Evolutionary conservation across 2,797 vertebrate genomes (phyloP).

Genomic region (Sphenodon punctatus): DNA sequence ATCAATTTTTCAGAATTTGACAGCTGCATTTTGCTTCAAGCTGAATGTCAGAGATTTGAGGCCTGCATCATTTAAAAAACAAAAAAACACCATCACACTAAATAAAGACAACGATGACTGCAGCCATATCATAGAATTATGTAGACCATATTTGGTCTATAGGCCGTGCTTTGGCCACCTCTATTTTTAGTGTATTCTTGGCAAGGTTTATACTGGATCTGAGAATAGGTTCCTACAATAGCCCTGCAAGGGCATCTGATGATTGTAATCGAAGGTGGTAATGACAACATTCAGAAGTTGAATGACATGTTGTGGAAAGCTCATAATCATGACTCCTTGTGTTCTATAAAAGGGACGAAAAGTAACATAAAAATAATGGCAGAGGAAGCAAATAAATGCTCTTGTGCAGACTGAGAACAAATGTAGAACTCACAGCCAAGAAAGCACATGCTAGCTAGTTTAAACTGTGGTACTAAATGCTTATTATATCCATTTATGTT

Average conservation of each 20-base stretch:
- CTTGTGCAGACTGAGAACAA: slow-evolving; percentile 8
- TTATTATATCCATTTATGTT: not conserved
- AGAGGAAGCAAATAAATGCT: not conserved
- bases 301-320: slow-evolving; percentile 26
- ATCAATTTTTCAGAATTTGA: not conserved
- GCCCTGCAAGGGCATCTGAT: slow-evolving; percentile 2
- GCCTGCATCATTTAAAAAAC: not conserved
- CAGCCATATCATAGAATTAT: not conserved
- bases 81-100: slow-evolving; percentile 22
- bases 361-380: slow-evolving; percentile 20
- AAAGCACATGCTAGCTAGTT: not conserved
- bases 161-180: slow-evolving; percentile 28
- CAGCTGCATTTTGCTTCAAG: not conserved
- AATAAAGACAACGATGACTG: slow-evolving; percentile 16
- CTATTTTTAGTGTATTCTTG: not conserved
- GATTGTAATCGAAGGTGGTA: slow-evolving; percentile 15
- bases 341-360: slow-evolving; percentile 35
- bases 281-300: slow-evolving; percentile 34
- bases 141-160: slow-evolving; percentile 7
- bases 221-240: slow-evolving; percentile 7
- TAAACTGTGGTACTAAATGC: not conserved
- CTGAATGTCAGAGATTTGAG: not conserved
- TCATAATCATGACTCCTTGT: slow-evolving; percentile 31
- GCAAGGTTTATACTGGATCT: not conserved
- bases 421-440: not conserved